Evolutionary conservation across 2,888 invertebrate species (phyloP), one percentile per base, ranked within the genome.

Genomic region (Arctia plantaginis): DNA sequence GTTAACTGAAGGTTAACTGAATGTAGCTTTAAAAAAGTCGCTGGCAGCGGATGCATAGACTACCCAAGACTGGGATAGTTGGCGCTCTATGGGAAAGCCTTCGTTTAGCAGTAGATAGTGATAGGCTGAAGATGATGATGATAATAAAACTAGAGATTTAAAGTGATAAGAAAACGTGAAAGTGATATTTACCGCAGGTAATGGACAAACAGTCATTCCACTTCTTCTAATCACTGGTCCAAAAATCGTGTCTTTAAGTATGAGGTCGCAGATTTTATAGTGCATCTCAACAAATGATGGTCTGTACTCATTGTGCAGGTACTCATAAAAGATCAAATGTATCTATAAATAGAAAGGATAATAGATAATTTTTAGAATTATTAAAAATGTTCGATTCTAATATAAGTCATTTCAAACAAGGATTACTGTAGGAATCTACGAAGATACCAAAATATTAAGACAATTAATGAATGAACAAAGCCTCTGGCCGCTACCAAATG

Each of bases 281-380:
- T 86, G 85, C 44, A 89, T 44, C 79, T 90, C 86, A 0, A 89
- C 77, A 41, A 90, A 87, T 1, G 87, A 86, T 7, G 82, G 83
- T 59, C 75, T 81, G 74, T 86, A 90, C 67, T 88, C 85, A 70
- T 89, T 90, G 64, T 87, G 84, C 0, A 88, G 82, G 44, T 75
- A 87, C 68, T 90, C 87, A 70, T 83, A 85, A 13, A 88, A 81
- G 8, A 82, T 68, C 0, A 86, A 12, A 62, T 83, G 77, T 0
- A 85, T 0, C 88, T 89, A 72, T 35, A 30, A 78, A 73, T 64
- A 8, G 4, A 59, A 69, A 27, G 1, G 1, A 30, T n/a, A 55
- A n/a, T 10, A 10, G n/a, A 23, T 1, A n/a, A 55, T 55, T 0
- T n/a, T n/a, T 23, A 3, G 6, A 51, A 10, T 23, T 51, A 51